phyloP scores from a whole-genome alignment of 2,888 invertebrate species.

The Gastracanthus pulcherrimus region DNA sequence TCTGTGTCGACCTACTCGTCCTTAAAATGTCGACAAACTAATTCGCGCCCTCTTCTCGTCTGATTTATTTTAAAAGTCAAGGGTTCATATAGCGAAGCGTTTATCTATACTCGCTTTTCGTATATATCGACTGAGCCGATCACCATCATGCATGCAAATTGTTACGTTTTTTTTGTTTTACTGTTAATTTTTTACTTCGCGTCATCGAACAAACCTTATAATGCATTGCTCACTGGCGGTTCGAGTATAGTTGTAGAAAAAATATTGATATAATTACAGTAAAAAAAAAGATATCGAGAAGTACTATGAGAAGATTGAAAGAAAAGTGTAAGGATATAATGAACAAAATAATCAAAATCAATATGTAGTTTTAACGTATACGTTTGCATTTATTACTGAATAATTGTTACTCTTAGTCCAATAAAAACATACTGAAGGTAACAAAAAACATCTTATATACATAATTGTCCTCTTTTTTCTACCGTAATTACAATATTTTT shows the following conservation, averaged over 20 bases:
- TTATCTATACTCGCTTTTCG: neutral
- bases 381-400: slow-evolving; percentile 41
- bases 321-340: slow-evolving; percentile 13
- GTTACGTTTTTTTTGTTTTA: neutral
- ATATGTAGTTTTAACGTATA: slow-evolving; percentile 24
- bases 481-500: slow-evolving; percentile 38
- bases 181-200: neutral
- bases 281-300: neutral
- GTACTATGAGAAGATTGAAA: neutral
- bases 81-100: neutral
- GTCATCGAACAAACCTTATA: neutral
- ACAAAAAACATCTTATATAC: slow-evolving; percentile 40
- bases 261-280: neutral
- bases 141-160: neutral
- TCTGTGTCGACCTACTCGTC: neutral
- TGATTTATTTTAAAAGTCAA: neutral
- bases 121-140: slow-evolving; percentile 11
- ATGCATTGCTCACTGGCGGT: neutral
- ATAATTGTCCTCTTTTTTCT: slow-evolving; percentile 26
- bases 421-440: slow-evolving; percentile 40
- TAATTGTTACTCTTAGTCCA: slow-evolving; percentile 33
- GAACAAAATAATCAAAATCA: slow-evolving; percentile 22
- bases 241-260: neutral
- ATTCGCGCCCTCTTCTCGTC: neutral
- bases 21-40: neutral